Evolutionary conservation across 2,888 invertebrate species (phyloP).

Genomic region (Tachina lurida): DNA sequence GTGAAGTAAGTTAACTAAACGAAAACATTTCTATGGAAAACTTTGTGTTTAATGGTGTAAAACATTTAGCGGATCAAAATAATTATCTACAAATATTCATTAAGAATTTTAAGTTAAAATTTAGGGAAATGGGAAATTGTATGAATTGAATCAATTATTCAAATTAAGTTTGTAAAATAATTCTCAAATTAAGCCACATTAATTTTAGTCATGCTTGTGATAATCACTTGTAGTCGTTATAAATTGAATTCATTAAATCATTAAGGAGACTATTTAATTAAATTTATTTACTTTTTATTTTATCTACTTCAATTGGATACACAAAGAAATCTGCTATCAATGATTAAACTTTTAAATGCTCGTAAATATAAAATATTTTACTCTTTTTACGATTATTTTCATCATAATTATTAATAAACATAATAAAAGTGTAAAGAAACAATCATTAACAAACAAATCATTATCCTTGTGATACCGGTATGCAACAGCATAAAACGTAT

Average conservation of each 20-base stretch:
- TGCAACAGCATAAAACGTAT: neutral
- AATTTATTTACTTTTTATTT: neutral
- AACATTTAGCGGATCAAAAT: neutral
- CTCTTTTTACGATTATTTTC: constrained; percentile 15
- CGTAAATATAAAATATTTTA: constrained; percentile 13
- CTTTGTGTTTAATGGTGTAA: neutral
- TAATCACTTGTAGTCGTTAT: neutral
- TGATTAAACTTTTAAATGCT: constrained; percentile 1
- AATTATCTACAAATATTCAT: neutral
- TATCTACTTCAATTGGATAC: neutral
- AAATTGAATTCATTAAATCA: neutral
- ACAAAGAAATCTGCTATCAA: neutral
- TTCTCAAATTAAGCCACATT: neutral
- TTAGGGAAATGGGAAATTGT: neutral
- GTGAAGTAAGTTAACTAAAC: neutral
- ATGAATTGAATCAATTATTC: neutral
- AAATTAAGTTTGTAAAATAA: neutral
- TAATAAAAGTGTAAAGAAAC: constrained; percentile 27
- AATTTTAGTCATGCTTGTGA: neutral
- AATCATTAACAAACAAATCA: constrained; percentile 23
- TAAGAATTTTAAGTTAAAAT: neutral
- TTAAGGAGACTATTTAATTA: neutral
- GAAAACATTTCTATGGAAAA: neutral
- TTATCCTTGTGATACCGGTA: neutral
- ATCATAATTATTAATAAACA: constrained; percentile 43